phyloP scores from a whole-genome alignment of 2,113 vertebrate genomes.

The Embiotoca jacksoni region DNA sequence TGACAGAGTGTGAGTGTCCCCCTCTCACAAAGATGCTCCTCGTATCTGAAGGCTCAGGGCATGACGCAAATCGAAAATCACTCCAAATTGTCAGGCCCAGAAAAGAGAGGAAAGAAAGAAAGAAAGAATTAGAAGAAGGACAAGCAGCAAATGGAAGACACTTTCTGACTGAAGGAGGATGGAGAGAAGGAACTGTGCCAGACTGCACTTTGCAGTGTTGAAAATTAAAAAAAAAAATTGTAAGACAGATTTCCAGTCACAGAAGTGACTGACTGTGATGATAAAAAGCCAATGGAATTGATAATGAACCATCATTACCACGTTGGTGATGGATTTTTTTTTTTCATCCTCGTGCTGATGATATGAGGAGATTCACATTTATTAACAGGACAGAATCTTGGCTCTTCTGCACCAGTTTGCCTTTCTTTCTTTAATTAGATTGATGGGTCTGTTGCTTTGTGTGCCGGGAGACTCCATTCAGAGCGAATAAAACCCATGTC shows the following conservation, averaged over 20 bases:
- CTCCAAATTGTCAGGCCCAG: constrained; percentile 24
- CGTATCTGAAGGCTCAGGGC: constrained; percentile 30
- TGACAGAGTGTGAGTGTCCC: constrained; percentile 28
- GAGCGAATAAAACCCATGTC: constrained; percentile 26
- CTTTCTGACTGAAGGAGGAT: constrained; percentile 36
- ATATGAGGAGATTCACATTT: constrained; percentile 38
- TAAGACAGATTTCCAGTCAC: constrained; percentile 40
- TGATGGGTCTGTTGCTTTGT: constrained; percentile 33
- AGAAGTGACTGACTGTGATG: constrained; percentile 37
- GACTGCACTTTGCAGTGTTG: not conserved
- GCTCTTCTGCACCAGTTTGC: constrained; percentile 20
- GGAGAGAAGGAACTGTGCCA: not conserved
- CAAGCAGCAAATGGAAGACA: constrained; percentile 31
- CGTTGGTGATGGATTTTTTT: constrained; percentile 21
- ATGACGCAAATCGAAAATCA: constrained; percentile 33
- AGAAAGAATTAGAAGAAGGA: constrained; percentile 22
- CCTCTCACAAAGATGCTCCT: constrained; percentile 48
- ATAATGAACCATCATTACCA: constrained; percentile 52
- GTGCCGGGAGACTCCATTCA: constrained; percentile 12
- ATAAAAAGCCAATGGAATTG: constrained; percentile 37
- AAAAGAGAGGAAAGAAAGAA: constrained; percentile 13
- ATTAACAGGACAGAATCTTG: constrained; percentile 23
- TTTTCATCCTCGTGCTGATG: constrained; percentile 10
- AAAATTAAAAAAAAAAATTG: constrained; percentile 1
- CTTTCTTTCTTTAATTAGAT: constrained; percentile 54